Evolutionary conservation across 2,797 vertebrate genomes (phyloP).

Genomic region (Oryzias dopingdopingensis): DNA sequence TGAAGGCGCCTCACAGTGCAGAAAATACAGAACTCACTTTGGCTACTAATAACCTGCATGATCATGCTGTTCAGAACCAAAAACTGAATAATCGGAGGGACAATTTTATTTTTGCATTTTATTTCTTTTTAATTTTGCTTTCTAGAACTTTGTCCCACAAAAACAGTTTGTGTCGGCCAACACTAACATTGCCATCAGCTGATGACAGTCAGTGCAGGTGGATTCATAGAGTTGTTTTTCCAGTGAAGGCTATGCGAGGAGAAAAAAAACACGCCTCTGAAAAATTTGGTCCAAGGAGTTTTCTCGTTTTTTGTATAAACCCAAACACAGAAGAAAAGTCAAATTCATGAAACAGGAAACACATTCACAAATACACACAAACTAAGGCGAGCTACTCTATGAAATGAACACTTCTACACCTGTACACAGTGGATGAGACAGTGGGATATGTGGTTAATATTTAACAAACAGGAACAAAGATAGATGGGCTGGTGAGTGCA

Average conservation of each 20-base stretch:
- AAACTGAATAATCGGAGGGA: too few relatives aligned
- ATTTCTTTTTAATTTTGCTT: too few relatives aligned
- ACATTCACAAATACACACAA: constrained; percentile 1
- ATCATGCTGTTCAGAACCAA: too few relatives aligned
- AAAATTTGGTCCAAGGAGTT: not conserved
- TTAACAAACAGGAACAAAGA: constrained; percentile 78
- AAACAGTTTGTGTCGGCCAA: not conserved
- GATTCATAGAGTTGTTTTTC: not conserved
- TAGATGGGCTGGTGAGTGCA: constrained; percentile 73
- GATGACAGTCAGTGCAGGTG: not conserved
- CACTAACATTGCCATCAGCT: not conserved
- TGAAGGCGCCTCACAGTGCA: too few relatives aligned
- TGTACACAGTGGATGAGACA: constrained; percentile 60
- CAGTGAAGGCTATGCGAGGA: constrained; percentile 1
- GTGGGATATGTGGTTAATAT: constrained; percentile 75
- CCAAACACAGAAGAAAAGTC: constrained; percentile 4
- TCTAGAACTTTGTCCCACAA: too few relatives aligned
- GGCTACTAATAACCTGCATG: too few relatives aligned
- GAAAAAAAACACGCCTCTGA: constrained; percentile 16
- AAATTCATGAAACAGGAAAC: constrained; percentile 14
- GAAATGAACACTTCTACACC: constrained; percentile 31
- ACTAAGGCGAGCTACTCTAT: constrained; percentile 42
- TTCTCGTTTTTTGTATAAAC: constrained; percentile 17
- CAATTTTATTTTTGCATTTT: too few relatives aligned
- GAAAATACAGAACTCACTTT: too few relatives aligned